These are phyloP conservation scores for Orchesella cincta DNA, from an alignment of 1,140 invertebrate genomes.

Conservation along the genomic window DNA sequence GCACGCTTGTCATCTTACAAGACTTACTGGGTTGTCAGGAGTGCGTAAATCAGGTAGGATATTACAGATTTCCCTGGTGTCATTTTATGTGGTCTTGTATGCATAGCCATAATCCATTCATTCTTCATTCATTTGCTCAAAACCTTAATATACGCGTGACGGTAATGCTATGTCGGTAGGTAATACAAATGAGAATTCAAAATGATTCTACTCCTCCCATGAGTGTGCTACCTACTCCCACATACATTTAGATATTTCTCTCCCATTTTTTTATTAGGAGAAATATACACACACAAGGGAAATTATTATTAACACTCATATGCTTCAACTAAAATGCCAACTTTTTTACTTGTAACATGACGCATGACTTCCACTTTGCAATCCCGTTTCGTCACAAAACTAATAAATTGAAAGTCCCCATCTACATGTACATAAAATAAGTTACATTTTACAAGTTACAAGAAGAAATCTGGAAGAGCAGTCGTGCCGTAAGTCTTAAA, in stretches of 20 bases:
- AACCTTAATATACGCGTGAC: neutral
- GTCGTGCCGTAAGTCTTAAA: neutral
- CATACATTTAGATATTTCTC: no score
- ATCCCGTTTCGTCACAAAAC: neutral
- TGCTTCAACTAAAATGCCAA: neutral
- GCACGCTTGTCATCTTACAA: conserved; percentile 5
- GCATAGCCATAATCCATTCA: conserved; percentile 6
- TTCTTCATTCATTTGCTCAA: neutral
- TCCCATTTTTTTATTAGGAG: neutral
- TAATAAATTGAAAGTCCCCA: conserved; percentile 19
- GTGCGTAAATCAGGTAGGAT: neutral
- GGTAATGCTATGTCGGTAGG: neutral
- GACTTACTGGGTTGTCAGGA: neutral
- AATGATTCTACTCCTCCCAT: neutral
- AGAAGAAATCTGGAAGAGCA: neutral
- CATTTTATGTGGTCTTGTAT: conserved; percentile 14
- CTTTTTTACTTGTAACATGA: neutral
- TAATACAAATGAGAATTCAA: neutral
- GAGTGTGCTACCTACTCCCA: neutral
- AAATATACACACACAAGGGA: neutral
- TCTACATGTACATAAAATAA: neutral
- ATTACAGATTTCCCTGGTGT: neutral
- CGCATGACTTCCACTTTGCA: neutral
- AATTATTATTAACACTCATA: conserved; percentile 17
- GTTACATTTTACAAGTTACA: neutral